phyloP scores from a whole-genome alignment of 2,888 invertebrate species.

The Deilephila elpenor region DNA sequence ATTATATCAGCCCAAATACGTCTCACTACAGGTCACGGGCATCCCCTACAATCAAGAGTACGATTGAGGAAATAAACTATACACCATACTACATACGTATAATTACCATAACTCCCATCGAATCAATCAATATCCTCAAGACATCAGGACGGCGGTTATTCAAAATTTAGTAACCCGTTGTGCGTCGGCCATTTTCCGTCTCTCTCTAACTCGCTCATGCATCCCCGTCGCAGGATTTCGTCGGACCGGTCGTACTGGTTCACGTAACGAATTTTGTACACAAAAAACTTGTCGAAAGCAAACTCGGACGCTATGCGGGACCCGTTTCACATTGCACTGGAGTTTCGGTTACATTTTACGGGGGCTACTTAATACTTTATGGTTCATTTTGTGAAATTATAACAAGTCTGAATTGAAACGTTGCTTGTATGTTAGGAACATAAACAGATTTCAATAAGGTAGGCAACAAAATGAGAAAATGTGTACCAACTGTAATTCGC shows the following conservation, averaged over 20 bases:
- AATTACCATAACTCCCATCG: too few species aligned
- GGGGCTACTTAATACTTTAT: background rate
- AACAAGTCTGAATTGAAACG: background rate
- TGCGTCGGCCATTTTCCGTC: slow-evolving; percentile 27
- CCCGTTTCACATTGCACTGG: background rate
- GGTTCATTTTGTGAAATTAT: background rate
- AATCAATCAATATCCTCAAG: background rate
- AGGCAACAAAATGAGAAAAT: too few species aligned
- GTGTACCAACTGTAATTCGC: too few species aligned
- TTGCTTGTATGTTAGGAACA: too few species aligned
- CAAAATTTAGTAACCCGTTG: background rate
- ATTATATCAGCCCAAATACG: too few species aligned
- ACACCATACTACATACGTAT: too few species aligned
- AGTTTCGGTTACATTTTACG: slow-evolving; percentile 8
- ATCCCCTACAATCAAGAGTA: too few species aligned
- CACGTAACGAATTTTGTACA: slow-evolving; percentile 28
- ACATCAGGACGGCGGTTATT: background rate
- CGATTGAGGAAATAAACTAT: too few species aligned
- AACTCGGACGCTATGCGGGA: slow-evolving; percentile 3
- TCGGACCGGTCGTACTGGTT: slow-evolving; percentile 38
- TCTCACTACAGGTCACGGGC: too few species aligned
- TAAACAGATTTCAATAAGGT: too few species aligned
- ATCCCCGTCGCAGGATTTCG: slow-evolving; percentile 39
- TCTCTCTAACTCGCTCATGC: slow-evolving; percentile 28
- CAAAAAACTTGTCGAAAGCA: slow-evolving; percentile 28